Percentiles rank a stretch among this genome's conserved stretches.
These are phyloP conservation scores for zebrafish (Danio rerio) DNA, from an alignment of 2,113 vertebrate species.

Conservation along the genomic window GRCz12tu NC_133177.1:23766501-23767000, in stretches of 20 bases:
- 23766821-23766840: slow-evolving; percentile 63
- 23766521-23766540: no score
- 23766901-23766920: slow-evolving; percentile 78
- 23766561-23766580: no score
- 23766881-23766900: slow-evolving; percentile 74
- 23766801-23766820: slow-evolving; percentile 78
- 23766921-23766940: slow-evolving; percentile 70
- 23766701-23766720: not conserved
- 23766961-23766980: not conserved
- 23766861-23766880: slow-evolving; percentile 45
- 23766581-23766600: no score
- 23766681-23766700: no score
- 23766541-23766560: no score
- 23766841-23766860: slow-evolving; percentile 61
- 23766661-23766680: no score
- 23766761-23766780: slow-evolving; percentile 75
- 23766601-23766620: no score
- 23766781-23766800: slow-evolving; percentile 69
- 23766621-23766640: no score
- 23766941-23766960: not conserved
- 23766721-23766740: slow-evolving; percentile 77
- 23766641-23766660: no score
- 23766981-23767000: not conserved
- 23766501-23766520: no score
- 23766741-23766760: slow-evolving; percentile 70